A percentile compares a stretch with the other conserved stretches of the same genome.
These are phyloP conservation scores for Trichogramma dendrolimi DNA, from an alignment of 2,888 invertebrate genomes.

Conservation along the genomic window DNA sequence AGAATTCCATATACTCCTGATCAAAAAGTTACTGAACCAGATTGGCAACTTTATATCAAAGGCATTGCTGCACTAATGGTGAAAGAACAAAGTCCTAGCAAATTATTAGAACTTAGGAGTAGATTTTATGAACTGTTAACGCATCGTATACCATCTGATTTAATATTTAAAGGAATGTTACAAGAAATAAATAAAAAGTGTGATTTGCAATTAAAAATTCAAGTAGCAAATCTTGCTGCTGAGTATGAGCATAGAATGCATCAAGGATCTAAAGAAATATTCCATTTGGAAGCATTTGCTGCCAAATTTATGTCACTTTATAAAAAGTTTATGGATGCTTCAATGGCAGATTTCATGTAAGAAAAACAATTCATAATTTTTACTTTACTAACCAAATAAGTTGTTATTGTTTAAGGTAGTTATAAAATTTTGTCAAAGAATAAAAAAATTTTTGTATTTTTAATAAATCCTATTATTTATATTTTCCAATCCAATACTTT, in stretches of 20 bases:
- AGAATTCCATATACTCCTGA: slow-evolving; percentile 75
- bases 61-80: slow-evolving; percentile 84
- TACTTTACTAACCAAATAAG: background rate
- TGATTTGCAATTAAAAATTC: slow-evolving; percentile 82
- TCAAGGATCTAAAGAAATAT: slow-evolving; percentile 89
- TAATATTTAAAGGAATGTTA: slow-evolving; percentile 84
- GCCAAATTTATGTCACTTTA: slow-evolving; percentile 95
- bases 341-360: slow-evolving; percentile 56
- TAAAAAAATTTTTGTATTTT: slow-evolving; percentile 2
- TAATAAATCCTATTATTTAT: slow-evolving; percentile 1
- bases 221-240: slow-evolving; percentile 82
- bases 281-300: slow-evolving; percentile 95
- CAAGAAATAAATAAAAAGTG: slow-evolving; percentile 83
- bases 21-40: slow-evolving; percentile 80
- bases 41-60: slow-evolving; percentile 86
- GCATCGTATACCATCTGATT: slow-evolving; percentile 88
- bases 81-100: slow-evolving; percentile 80
- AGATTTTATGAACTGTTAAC: slow-evolving; percentile 88
- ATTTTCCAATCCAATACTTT: background rate
- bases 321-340: slow-evolving; percentile 79
- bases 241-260: slow-evolving; percentile 89
- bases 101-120: slow-evolving; percentile 77
- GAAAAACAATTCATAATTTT: slow-evolving; percentile 5
- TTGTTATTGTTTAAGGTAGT: background rate
- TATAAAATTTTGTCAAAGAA: background rate